Percentiles rank a stretch among this genome's conserved stretches.
Conservation (phyloP, 2,113 vertebrate species). For the Crotalus tigris region DNA sequence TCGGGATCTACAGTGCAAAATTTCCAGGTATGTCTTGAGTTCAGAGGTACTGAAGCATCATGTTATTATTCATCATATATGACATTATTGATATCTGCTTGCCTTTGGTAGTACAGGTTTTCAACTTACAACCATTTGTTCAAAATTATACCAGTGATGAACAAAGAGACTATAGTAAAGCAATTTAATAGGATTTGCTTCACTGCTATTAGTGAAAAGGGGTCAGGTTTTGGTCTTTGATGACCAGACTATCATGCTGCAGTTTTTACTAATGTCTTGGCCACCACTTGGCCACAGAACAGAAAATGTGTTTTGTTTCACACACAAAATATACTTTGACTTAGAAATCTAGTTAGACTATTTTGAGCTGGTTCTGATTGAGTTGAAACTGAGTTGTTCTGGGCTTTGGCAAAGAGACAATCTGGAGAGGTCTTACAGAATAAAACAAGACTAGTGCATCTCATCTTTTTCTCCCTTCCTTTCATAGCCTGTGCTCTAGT, state of each 20-base stretch:
- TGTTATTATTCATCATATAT: neutral
- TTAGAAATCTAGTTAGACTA: neutral
- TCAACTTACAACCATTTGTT: neutral
- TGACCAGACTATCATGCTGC: neutral
- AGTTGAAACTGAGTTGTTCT: neutral
- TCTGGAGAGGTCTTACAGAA: neutral
- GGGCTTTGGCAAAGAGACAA: neutral
- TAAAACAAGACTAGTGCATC: neutral
- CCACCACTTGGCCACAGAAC: neutral
- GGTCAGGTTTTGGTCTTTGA: neutral
- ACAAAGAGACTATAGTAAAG: neutral
- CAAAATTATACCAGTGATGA: neutral
- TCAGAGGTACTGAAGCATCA: neutral
- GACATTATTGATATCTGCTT: neutral
- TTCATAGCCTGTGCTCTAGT: neutral
- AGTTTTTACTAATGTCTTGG: neutral
- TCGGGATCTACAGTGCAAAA: constrained; percentile 72
- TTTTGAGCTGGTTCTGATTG: neutral
- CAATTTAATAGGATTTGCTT: neutral
- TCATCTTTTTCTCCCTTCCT: neutral
- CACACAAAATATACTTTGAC: neutral
- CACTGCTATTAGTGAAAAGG: neutral
- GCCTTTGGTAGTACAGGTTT: neutral
- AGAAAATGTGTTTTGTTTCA: neutral
- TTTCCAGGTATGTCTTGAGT: constrained; percentile 63